phyloP scores from a whole-genome alignment of 2,113 vertebrate species.

The Mixornis gularis region DNA sequence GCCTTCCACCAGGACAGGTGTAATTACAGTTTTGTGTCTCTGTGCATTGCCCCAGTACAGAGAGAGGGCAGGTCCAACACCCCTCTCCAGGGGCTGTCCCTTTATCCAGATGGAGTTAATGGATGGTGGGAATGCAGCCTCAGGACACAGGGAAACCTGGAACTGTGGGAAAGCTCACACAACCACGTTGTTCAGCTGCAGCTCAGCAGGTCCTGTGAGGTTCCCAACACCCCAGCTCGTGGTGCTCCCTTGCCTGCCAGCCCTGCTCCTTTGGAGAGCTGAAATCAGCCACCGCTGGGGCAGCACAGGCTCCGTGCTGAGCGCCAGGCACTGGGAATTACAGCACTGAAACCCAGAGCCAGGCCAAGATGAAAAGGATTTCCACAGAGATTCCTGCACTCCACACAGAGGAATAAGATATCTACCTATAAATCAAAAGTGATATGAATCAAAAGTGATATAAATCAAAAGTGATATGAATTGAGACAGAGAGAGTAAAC shows the following conservation, averaged over 20 bases:
- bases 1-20: not conserved
- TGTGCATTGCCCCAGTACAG: not conserved
- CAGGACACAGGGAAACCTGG: not conserved
- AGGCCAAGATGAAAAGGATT: not conserved
- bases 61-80: not conserved
- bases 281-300: not conserved
- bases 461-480: not conserved
- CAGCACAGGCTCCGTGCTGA: not conserved
- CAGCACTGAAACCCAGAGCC: not conserved
- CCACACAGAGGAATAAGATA: not conserved
- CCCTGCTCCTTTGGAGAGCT: not conserved
- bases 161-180: not conserved
- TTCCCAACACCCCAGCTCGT: not conserved
- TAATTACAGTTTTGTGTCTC: not conserved
- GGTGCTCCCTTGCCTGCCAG: not conserved
- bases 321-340: not conserved
- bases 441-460: not conserved
- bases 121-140: not conserved
- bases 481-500: not conserved
- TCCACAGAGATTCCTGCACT: not conserved
- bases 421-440: not conserved
- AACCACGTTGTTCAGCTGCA: not conserved
- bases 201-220: not conserved
- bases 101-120: fast-evolving
- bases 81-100: not conserved